Conservation (phyloP, 2,113 vertebrate species). For the Callorhinus ursinus region DNA sequence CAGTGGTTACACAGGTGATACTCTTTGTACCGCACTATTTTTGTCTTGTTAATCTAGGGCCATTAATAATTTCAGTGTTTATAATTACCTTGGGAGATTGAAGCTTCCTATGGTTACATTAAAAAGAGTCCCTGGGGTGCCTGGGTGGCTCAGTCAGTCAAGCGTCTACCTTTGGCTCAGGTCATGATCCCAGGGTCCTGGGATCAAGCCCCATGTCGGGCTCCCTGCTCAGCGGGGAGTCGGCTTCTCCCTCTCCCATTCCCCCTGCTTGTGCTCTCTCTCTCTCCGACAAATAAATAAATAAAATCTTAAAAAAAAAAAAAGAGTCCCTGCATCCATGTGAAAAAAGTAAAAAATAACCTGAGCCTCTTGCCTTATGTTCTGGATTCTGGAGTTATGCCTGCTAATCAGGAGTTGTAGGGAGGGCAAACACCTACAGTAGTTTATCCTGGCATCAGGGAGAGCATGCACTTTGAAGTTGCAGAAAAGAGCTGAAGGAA, state of each 20-base stretch:
- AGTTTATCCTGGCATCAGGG: neutral
- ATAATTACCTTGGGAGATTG: neutral
- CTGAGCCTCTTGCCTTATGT: neutral
- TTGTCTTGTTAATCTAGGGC: neutral
- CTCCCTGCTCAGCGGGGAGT: no score
- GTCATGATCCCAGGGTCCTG: neutral
- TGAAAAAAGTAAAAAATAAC: neutral
- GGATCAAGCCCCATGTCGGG: accelerated
- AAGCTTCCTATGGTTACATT: neutral
- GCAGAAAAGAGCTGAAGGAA: neutral
- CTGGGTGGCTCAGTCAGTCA: neutral
- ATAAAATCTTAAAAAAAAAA: no score
- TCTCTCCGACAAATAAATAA: no score
- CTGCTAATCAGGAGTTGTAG: neutral
- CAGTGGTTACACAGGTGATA: neutral
- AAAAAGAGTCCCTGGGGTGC: neutral
- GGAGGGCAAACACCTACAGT: neutral
- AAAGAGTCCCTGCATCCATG: neutral
- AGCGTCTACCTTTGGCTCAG: neutral
- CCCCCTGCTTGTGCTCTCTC: no score
- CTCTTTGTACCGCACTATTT: neutral
- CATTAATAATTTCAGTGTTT: neutral
- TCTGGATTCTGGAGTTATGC: neutral
- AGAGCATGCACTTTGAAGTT: neutral
- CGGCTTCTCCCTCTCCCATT: no score